Evolutionary conservation across 2,113 vertebrate genomes (phyloP).

Genomic region (Eubucco bourcierii): DNA sequence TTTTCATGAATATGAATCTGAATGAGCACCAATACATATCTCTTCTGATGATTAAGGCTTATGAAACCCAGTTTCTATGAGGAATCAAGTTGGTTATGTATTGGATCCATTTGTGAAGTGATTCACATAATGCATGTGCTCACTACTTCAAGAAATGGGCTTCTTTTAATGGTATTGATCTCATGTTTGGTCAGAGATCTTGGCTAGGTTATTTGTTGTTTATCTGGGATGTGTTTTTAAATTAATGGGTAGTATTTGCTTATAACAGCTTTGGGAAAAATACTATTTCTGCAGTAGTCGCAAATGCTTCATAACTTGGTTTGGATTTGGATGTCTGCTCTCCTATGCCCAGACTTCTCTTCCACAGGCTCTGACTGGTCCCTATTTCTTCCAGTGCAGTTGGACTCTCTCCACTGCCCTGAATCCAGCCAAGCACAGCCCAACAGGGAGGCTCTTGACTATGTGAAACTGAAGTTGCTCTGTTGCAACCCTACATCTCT

Average conservation of each 20-base stretch:
- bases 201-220: neutral
- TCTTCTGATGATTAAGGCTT: neutral
- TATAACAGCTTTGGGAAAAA: neutral
- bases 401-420: neutral
- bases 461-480: neutral
- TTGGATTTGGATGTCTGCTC: neutral
- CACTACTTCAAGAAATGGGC: neutral
- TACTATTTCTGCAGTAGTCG: neutral
- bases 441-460: neutral
- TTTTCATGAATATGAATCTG: neutral
- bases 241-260: neutral
- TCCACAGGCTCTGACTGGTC: neutral
- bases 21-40: neutral
- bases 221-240: neutral
- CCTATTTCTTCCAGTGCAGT: neutral
- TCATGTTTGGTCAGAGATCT: neutral
- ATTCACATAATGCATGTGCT: neutral
- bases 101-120: neutral
- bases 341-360: fast-evolving
- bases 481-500: neutral
- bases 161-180: neutral
- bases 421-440: neutral
- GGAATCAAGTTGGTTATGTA: neutral
- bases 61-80: neutral
- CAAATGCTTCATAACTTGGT: neutral